Base-by-base conservation (phyloP, 2,888 invertebrate species). In the Meteorus colon region DNA sequence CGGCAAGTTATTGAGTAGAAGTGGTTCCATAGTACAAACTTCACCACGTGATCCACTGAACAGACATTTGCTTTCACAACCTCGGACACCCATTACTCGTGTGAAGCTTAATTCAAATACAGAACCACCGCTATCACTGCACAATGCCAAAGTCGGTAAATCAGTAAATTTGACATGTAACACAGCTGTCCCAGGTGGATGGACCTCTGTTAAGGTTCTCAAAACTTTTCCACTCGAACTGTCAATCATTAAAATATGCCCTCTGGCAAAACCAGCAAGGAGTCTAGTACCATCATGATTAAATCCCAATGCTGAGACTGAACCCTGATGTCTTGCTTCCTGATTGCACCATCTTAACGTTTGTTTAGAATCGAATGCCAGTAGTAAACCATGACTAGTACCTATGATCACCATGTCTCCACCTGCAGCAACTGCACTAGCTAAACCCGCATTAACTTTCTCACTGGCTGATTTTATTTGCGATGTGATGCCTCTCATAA, bases 41-140 rank as follows among this genome's bases (percentile, higher is more conserved):
- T 99, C 99, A 0, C 99, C 99, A 74, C 98, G 93, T 73, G 98
- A 97, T 45, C 99, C 99, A 48, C 98, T 98, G 90, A 99, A 99
- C 19, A 99, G 91, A 88, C 99, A 98, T 72, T 96, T 95, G 0
- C 97, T 96, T 78, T 96, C 95, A 88, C 96, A 96, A 0, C 96
- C 95, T 62, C 98, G 92, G 51, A 97, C 95, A 16, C 97, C 98
- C 82, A 98, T 92, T 14, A 96, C 94, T 76, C 97, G 92, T 60
- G 96, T 96, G 86, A 98, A 98, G 84, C 94, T 96, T 51, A 98
- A 91, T 81, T 97, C 95, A 93, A 98, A 99, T 1, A 99, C 98
- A 0, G 98, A 98, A 0, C 99, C 99, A 2, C 98, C 97, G 66
- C 96, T 96, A 86, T 99, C 98, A 27, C 97, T 95, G 82, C 95